Evolutionary conservation across 2,797 vertebrate genomes (phyloP), one percentile per base, ranked within the genome.

Genomic region (Lutjanus argentimaculatus): DNA sequence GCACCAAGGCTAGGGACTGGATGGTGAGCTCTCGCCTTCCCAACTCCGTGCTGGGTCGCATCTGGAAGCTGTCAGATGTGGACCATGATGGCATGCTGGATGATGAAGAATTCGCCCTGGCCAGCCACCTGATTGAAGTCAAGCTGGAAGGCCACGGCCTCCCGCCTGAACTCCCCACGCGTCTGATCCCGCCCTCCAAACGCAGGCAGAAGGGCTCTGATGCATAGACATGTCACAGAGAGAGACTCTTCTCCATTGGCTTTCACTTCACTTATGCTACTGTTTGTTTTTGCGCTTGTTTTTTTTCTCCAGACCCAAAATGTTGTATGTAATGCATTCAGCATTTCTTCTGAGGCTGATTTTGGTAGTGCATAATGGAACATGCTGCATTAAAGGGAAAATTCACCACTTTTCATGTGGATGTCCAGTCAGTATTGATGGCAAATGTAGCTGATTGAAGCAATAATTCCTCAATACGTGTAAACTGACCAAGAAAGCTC

Each of bases 31-130:
- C 97, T 72, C 96, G 97, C 77, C 92, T 99, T 81, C 98, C 98
- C 90, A 98, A 98, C 90, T 98, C 98, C 0, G 97, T 98, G 69
- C 94, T 99, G 75, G 97, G 97, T 1, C 96, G 97, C 77, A 98
- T 99, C 93, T 98, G 98, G 97, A 98, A 97, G 95, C 94, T 98
- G 77, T 98, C 97, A 0, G 97, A 99, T 7, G 97, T 99, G 6
- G 98, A 99, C 91, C 96, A 96, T 0, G 98, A 99, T 0, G 98
- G 98, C 77, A 98, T 98, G 97, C 92, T 99, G 92, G 98, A 98
- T 48, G 97, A 97, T 12, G 97, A 99, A 83, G 98, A 99, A 82
- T 99, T 99, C 4, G 98, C 98, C 40, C 89, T 99, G 91, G 97
- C 98, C 58, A 97, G 97, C 83, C 98, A 98, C 91, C 95, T 99